Conservation (phyloP, 1,140 invertebrate species). For the Dinoponera quadriceps region DNA sequence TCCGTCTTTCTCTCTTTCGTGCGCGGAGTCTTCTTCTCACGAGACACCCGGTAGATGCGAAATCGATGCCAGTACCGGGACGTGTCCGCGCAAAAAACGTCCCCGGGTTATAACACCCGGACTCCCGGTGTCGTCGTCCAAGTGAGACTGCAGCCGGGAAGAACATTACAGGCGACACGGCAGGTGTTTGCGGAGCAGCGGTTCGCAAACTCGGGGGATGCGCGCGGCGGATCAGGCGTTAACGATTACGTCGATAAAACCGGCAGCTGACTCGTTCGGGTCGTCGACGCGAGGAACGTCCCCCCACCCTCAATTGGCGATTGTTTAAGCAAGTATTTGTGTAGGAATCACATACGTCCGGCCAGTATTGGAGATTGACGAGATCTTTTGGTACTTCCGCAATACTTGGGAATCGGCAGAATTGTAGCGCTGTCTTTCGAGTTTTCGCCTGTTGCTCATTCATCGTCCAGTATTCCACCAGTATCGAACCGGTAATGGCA, state of each 20-base stretch:
- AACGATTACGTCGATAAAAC: too few species aligned
- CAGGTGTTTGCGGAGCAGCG: conserved; percentile 61
- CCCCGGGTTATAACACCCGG: conserved; percentile 54
- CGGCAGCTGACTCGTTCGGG: neutral
- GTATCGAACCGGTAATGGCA: too few species aligned
- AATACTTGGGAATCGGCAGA: too few species aligned
- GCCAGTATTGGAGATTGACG: too few species aligned
- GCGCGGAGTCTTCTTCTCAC: conserved; percentile 32
- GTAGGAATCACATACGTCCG: too few species aligned
- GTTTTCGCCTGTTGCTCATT: too few species aligned
- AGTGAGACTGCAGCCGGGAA: conserved; percentile 50
- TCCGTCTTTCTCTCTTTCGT: neutral
- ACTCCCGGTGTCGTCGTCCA: conserved; percentile 48
- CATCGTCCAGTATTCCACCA: too few species aligned
- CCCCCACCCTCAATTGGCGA: too few species aligned
- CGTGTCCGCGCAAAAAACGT: conserved; percentile 61
- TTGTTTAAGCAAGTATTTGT: too few species aligned
- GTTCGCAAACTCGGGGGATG: conserved; percentile 26
- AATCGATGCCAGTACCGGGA: conserved; percentile 69
- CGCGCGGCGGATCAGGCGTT: neutral
- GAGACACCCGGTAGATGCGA: conserved; percentile 70
- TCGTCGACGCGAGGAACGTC: neutral
- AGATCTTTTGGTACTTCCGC: too few species aligned
- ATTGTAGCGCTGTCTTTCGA: too few species aligned
- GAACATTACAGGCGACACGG: conserved; percentile 58